Conservation (phyloP, 1,140 invertebrate species). For the Drosophila ambigua region DNA sequence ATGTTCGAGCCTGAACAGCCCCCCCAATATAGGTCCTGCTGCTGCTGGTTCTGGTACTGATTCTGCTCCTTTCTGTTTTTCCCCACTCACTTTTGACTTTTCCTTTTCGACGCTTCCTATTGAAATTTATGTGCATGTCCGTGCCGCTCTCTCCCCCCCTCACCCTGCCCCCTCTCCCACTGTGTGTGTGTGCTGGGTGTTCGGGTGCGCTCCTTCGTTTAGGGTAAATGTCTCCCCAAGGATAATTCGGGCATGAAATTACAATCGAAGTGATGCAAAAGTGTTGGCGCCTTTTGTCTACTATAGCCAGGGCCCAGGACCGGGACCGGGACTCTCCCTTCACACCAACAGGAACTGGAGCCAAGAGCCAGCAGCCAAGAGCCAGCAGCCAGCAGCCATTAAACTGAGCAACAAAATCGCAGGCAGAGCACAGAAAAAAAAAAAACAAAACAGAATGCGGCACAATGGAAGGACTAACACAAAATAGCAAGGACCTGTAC, state of each 20-base stretch:
- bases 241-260: slow-evolving; percentile 80
- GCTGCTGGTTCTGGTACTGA: too few relatives aligned
- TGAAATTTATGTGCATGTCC: slow-evolving; percentile 58
- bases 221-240: slow-evolving; percentile 75
- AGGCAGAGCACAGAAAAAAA: slow-evolving; percentile 1
- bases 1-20: too few relatives aligned
- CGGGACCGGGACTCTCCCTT: not conserved
- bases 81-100: slow-evolving; percentile 61
- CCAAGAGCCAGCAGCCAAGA: too few relatives aligned
- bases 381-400: slow-evolving; percentile 40
- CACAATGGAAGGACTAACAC: slow-evolving; percentile 8
- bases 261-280: slow-evolving; percentile 77
- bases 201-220: slow-evolving; percentile 47
- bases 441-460: slow-evolving; percentile 16
- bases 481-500: slow-evolving; percentile 29
- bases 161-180: not conserved
- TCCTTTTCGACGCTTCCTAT: slow-evolving; percentile 56
- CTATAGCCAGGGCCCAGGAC: too few relatives aligned
- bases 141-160: not conserved
- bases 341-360: slow-evolving; percentile 17
- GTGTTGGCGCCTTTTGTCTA: slow-evolving; percentile 68
- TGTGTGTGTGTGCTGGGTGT: slow-evolving; percentile 13
- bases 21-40: too few relatives aligned
- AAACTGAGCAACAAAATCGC: slow-evolving; percentile 42
- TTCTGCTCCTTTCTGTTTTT: not conserved